Conservation (phyloP, 2,888 invertebrate genomes). For the Myopa testacea region DNA sequence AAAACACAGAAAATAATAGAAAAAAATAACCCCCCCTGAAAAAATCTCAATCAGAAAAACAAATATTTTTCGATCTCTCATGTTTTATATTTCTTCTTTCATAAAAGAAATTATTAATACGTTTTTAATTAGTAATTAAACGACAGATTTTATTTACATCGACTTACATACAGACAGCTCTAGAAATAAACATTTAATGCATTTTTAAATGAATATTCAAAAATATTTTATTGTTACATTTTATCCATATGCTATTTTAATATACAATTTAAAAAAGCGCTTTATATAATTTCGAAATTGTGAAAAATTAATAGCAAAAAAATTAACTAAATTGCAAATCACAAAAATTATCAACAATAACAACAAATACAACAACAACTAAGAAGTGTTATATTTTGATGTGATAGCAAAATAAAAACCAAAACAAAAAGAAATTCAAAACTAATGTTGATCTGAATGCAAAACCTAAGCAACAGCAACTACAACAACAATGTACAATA, state of each 20-base stretch:
- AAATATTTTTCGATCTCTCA: slow-evolving; percentile 51
- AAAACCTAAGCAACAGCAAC: slow-evolving; percentile 41
- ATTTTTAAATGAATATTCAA: slow-evolving; percentile 13
- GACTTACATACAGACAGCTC: slow-evolving; percentile 28
- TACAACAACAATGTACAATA: slow-evolving; percentile 45
- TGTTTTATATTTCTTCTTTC: slow-evolving; percentile 47
- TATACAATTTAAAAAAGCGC: no score
- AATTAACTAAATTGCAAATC: slow-evolving; percentile 22
- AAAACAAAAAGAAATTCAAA: slow-evolving; percentile 35
- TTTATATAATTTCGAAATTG: no score
- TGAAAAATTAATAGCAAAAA: neutral
- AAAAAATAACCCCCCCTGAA: slow-evolving; percentile 40
- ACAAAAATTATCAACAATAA: neutral
- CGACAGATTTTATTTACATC: slow-evolving; percentile 45
- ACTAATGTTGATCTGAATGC: slow-evolving; percentile 23
- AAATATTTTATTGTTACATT: neutral
- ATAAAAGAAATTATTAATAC: slow-evolving; percentile 39
- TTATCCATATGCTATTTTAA: no score
- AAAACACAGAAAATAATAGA: slow-evolving; percentile 39
- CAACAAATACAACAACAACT: slow-evolving; percentile 15
- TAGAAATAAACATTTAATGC: slow-evolving; percentile 28
- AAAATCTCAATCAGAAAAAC: slow-evolving; percentile 39
- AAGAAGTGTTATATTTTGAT: slow-evolving; percentile 20
- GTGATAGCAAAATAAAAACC: slow-evolving; percentile 28
- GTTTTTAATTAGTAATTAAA: slow-evolving; percentile 40